These are phyloP conservation scores for Sylvilagus bachmani DNA, from an alignment of 2,113 vertebrate genomes.

Conservation along the genomic window DNA sequence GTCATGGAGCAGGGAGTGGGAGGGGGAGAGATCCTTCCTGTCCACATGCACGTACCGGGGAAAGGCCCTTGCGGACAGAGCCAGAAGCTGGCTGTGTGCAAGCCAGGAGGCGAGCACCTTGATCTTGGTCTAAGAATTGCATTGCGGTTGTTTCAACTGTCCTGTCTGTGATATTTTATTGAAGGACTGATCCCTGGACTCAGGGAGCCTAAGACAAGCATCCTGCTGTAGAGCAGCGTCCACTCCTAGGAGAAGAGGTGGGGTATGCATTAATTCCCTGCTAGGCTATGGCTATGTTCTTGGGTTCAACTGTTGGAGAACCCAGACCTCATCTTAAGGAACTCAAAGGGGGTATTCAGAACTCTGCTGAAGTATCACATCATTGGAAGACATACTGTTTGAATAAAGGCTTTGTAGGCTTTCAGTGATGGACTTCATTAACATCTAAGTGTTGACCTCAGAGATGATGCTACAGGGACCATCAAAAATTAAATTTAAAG, in stretches of 20 bases:
- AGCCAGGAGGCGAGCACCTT: not conserved
- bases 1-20: not conserved
- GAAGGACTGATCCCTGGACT: too few species aligned
- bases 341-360: not conserved
- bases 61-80: not conserved
- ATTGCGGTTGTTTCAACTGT: not conserved
- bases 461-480: too few species aligned
- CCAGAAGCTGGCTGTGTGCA: not conserved
- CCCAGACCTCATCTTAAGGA: not conserved
- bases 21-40: not conserved
- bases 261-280: too few species aligned
- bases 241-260: not conserved
- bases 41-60: fast-evolving
- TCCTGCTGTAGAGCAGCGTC: not conserved
- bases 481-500: too few species aligned
- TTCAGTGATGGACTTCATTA: too few species aligned
- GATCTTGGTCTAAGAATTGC: not conserved
- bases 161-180: not conserved
- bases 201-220: not conserved
- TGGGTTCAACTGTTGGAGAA: not conserved
- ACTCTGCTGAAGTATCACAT: not conserved
- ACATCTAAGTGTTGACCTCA: too few species aligned
- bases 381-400: not conserved
- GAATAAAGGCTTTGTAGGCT: too few species aligned
- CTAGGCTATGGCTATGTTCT: not conserved